Base-by-base conservation (phyloP, 2,888 invertebrate genomes). In the Lasioglossum lativentre region DNA sequence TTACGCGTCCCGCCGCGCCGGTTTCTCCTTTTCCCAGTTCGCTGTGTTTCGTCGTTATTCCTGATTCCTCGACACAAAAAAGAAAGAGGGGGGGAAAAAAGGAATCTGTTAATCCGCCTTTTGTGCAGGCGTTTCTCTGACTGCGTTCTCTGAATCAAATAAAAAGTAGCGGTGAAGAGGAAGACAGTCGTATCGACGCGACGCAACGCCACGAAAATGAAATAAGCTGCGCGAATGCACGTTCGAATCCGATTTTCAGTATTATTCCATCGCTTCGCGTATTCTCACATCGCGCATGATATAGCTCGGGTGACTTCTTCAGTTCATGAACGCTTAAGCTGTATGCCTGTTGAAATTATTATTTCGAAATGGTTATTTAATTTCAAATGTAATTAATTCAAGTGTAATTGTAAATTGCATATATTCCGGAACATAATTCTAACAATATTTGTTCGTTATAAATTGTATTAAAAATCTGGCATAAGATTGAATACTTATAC, bases 21-120 rank as follows among this genome's bases (percentile, higher is more conserved):
- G 14, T 59, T 27, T 27, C 59, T 59, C 27, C 59, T n/a, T 59
- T 12, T 27, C 59, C 27, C n/a, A 14, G 27, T n/a, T 59, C 59
- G n/a, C 59, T n/a, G 63, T 75, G 79, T 72, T 78, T 68, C 81
- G 16, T 56, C 78, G 88, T 79, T 86, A 80, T 84, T 84, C 81
- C 83, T 80, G 85, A 85, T 79, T 88, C 78, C 70, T 71, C 75
- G 77, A 74, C 74, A 80, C 66, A 80, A 82, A 90, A 45, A 71
- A 70, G 23, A 10, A n/a, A 12, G 59, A 47, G 45, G 72, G 27
- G 42, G 72, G 16, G 1, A 34, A 30, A 63, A 30, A 30, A 4
- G 30, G 16, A 63, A 63, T 63, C 63, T 63, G 84, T 88, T 90
- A 90, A 90, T 90, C 90, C 89, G 82, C 85, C 90, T 88, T 90